Evolutionary conservation across 2,888 invertebrate genomes (phyloP).

Genomic region (Stegophylla sp.): DNA sequence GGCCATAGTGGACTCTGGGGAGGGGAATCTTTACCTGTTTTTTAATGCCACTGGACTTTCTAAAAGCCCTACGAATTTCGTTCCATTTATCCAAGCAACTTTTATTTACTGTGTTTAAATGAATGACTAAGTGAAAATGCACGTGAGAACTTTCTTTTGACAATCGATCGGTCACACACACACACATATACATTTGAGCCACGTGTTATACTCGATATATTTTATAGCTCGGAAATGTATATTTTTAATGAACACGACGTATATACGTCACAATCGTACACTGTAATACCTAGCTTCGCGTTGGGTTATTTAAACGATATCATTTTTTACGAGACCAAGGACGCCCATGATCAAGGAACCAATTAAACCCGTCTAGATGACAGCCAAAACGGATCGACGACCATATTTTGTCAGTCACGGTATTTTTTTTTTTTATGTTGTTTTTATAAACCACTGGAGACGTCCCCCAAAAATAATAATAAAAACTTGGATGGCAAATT

Average conservation of each 20-base stretch:
- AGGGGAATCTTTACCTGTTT: constrained; percentile 43
- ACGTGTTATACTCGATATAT: background rate
- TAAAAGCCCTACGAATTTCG: constrained; percentile 37
- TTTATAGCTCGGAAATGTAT: background rate
- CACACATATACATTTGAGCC: background rate
- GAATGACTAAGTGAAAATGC: constrained; percentile 15
- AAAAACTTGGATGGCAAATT: constrained; percentile 58
- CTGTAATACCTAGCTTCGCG: background rate
- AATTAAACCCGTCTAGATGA: constrained; percentile 53
- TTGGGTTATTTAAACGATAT: constrained; percentile 33
- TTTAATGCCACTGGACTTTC: constrained; percentile 32
- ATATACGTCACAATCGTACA: background rate
- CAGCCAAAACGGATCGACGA: constrained; percentile 51
- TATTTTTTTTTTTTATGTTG: constrained; percentile 31
- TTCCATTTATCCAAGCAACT: constrained; percentile 18
- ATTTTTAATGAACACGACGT: constrained; percentile 36
- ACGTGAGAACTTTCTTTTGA: constrained; percentile 1
- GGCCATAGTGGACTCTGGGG: constrained; percentile 8
- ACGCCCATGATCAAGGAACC: constrained; percentile 34
- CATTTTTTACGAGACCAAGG: background rate
- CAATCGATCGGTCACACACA: background rate
- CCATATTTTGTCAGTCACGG: constrained; percentile 55
- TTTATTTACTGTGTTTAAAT: constrained; percentile 48
- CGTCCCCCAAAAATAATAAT: constrained; percentile 55
- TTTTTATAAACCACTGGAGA: constrained; percentile 50